A percentile compares a stretch with the other conserved stretches of the same genome.
These are phyloP conservation scores for Pogonognathellus flavescens DNA, from an alignment of 1,140 invertebrate species.

Conservation along the genomic window DNA sequence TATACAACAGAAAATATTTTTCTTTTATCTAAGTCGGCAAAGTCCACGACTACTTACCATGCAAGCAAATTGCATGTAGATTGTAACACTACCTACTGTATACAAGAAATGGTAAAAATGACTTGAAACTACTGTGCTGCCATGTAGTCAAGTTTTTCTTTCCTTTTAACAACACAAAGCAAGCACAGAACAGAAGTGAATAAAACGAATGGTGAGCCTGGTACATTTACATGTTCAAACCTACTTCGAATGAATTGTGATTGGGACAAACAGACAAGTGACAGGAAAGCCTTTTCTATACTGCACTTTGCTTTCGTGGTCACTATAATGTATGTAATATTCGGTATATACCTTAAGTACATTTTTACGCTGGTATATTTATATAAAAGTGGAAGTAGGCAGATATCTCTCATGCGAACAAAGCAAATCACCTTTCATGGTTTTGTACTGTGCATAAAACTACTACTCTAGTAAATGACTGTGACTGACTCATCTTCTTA, in stretches of 20 bases:
- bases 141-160: neutral
- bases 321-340: neutral
- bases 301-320: neutral
- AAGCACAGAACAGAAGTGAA: neutral
- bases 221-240: no score
- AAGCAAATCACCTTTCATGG: neutral
- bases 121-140: neutral
- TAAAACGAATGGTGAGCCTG: no score
- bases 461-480: neutral
- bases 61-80: neutral
- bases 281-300: conserved; percentile 15
- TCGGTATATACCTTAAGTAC: neutral
- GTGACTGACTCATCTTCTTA: neutral
- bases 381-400: no score
- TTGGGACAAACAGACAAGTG: conserved; percentile 39
- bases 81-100: neutral
- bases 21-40: neutral
- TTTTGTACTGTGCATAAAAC: neutral
- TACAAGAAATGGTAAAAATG: neutral
- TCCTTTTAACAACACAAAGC: neutral
- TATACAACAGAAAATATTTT: neutral
- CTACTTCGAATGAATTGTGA: conserved; percentile 17
- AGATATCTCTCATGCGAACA: no score
- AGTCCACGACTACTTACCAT: neutral
- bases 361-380: neutral